Evolutionary conservation across 2,888 invertebrate genomes (phyloP).

Genomic region (Prenolepis imparis): DNA sequence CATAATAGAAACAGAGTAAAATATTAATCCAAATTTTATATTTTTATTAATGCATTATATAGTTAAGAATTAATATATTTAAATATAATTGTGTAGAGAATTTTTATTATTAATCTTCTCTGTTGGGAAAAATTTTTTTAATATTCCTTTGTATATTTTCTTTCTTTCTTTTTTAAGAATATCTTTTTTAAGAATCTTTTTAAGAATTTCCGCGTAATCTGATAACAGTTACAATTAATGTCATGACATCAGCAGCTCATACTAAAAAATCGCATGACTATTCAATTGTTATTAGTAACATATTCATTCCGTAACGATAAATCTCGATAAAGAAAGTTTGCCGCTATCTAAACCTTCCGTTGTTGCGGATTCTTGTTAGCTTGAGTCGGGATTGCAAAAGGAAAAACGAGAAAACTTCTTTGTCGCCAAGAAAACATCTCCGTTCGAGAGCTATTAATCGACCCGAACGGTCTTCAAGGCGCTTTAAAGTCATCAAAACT

Average conservation of each 20-base stretch:
- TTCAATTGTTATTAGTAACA: slow-evolving; percentile 40
- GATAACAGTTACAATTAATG: slow-evolving; percentile 13
- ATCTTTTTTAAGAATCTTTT: slow-evolving; percentile 1
- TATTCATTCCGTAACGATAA: slow-evolving; percentile 35
- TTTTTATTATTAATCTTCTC: not conserved
- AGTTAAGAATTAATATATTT: slow-evolving; percentile 10
- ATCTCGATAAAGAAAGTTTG: slow-evolving; percentile 29
- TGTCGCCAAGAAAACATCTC: slow-evolving; percentile 48
- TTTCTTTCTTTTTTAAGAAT: not conserved
- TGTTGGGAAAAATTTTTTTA: not conserved
- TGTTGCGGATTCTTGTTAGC: slow-evolving; percentile 56
- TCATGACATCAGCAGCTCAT: not conserved
- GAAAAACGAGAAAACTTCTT: slow-evolving; percentile 59
- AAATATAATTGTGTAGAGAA: not conserved
- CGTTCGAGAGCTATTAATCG: slow-evolving; percentile 63
- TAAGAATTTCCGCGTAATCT: not conserved
- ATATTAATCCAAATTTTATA: slow-evolving; percentile 15
- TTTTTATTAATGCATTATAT: not conserved
- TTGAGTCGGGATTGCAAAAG: slow-evolving; percentile 28
- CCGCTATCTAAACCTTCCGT: slow-evolving; percentile 32
- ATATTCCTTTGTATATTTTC: not conserved
- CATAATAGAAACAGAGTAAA: not conserved
- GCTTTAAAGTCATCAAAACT: slow-evolving; percentile 68
- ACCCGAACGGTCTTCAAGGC: slow-evolving; percentile 50
- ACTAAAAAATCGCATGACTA: slow-evolving; percentile 34